These are phyloP conservation scores for Myotis davidii DNA, from an alignment of 2,113 vertebrate species.

Conservation along the genomic window DNA sequence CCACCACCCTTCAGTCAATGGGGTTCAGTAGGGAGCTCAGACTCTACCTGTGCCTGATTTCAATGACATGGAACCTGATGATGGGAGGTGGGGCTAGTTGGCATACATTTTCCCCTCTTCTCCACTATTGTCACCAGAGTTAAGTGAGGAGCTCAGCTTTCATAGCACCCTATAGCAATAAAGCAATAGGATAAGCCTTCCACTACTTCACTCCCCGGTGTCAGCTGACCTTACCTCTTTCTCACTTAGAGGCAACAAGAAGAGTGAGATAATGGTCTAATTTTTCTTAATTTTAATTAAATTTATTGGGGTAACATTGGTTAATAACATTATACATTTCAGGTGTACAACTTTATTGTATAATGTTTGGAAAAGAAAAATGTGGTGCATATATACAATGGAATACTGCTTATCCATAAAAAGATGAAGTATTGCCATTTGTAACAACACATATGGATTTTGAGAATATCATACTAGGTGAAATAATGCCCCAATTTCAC, in stretches of 20 bases:
- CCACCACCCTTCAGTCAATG: background rate
- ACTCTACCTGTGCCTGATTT: background rate
- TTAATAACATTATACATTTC: background rate
- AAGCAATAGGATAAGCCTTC: background rate
- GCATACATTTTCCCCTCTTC: background rate
- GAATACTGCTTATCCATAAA: background rate
- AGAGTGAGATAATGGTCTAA: background rate
- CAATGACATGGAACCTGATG: background rate
- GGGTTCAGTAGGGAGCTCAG: background rate
- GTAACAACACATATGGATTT: background rate
- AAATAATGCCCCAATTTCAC: background rate
- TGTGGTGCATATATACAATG: background rate
- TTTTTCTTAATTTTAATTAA: background rate
- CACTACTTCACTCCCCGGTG: background rate
- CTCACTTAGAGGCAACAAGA: background rate
- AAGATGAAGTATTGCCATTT: background rate
- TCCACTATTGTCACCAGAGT: background rate
- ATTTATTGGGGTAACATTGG: background rate
- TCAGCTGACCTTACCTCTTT: background rate
- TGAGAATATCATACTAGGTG: background rate
- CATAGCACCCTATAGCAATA: background rate
- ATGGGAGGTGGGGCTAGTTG: background rate
- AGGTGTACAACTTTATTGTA: background rate
- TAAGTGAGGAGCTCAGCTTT: background rate
- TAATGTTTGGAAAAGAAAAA: background rate